Evolutionary conservation across 2,797 vertebrate species (phyloP).

Genomic region (Cyclopterus lumpus): DNA sequence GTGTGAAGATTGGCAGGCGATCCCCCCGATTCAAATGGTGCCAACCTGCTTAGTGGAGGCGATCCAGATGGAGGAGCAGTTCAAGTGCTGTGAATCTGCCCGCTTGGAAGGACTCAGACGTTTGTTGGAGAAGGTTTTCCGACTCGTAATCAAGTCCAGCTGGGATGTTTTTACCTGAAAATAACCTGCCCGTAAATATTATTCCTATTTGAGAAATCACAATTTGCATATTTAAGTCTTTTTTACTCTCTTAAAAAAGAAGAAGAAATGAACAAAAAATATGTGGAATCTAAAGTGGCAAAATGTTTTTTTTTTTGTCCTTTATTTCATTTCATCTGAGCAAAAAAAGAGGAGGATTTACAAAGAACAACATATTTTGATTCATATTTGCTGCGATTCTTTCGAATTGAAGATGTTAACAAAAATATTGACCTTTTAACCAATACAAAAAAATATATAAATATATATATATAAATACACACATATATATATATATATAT

Average conservation of each 20-base stretch:
- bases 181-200: constrained; percentile 7
- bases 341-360: neutral
- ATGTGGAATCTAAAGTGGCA: neutral
- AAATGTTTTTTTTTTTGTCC: neutral
- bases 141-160: constrained; percentile 44
- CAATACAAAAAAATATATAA: neutral
- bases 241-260: too few relatives aligned
- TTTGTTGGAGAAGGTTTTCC: constrained; percentile 36
- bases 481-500: too few relatives aligned
- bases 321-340: neutral
- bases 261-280: neutral
- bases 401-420: neutral
- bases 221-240: neutral
- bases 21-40: constrained; percentile 68
- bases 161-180: constrained; percentile 57
- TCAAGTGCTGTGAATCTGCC: constrained; percentile 73
- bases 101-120: constrained; percentile 60
- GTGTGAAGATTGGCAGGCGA: constrained; percentile 63
- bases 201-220: neutral
- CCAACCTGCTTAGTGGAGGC: constrained; percentile 77
- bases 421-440: neutral
- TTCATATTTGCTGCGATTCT: neutral
- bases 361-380: neutral
- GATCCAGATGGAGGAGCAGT: constrained; percentile 72
- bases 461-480: too few relatives aligned